Evolutionary conservation across 2,113 vertebrate genomes (phyloP).

Genomic region (Dinomys branickii): DNA sequence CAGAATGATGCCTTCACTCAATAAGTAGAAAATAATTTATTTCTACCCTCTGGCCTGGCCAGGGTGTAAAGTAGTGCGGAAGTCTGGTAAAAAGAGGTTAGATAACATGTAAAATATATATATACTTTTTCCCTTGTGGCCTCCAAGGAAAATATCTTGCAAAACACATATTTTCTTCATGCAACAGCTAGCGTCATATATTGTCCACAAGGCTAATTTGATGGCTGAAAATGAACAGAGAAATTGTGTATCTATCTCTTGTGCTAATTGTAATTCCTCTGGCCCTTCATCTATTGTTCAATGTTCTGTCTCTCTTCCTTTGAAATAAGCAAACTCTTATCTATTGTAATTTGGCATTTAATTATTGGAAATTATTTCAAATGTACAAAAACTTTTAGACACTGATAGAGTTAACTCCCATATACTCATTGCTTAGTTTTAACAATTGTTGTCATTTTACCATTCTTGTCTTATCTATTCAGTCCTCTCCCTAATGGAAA

Average conservation of each 20-base stretch:
- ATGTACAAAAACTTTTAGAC: neutral
- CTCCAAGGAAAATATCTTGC: slow-evolving; percentile 31
- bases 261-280: neutral
- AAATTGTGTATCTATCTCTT: neutral
- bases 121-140: neutral
- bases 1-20: slow-evolving; percentile 18
- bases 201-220: slow-evolving; percentile 18
- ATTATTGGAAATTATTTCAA: slow-evolving; percentile 8
- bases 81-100: slow-evolving; percentile 20
- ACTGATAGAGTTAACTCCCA: neutral
- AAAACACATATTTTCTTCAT: neutral
- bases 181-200: neutral
- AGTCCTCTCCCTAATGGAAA: neutral
- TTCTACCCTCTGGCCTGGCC: neutral
- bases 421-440: neutral
- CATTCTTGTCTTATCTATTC: slow-evolving; percentile 7
- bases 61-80: neutral
- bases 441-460: slow-evolving; percentile 1
- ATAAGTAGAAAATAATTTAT: slow-evolving; percentile 33
- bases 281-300: neutral
- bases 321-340: neutral
- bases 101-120: neutral
- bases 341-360: neutral
- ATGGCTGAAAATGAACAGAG: slow-evolving; percentile 21
- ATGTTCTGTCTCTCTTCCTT: slow-evolving; percentile 3